These are phyloP conservation scores for Notechis scutatus DNA, from an alignment of 2,113 vertebrate genomes.

Conservation along the genomic window DNA sequence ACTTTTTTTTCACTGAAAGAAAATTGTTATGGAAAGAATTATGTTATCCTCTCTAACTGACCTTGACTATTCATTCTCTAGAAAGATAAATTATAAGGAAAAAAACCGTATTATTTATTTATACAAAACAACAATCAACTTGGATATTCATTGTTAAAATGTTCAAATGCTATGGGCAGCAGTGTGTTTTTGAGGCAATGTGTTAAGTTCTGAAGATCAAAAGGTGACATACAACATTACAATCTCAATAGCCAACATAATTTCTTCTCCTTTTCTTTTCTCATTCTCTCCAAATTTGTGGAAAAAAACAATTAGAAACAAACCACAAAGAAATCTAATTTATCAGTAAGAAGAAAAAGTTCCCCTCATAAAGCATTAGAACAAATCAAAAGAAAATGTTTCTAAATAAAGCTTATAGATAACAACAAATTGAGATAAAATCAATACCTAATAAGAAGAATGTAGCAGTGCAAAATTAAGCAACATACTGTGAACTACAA, in stretches of 20 bases:
- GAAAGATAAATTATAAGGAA: not conserved
- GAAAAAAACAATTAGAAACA: constrained; percentile 33
- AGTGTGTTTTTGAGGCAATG: not conserved
- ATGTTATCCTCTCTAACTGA: not conserved
- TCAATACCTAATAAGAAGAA: constrained; percentile 43
- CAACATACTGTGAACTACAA: constrained; percentile 21
- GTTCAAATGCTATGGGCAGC: not conserved
- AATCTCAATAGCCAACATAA: not conserved
- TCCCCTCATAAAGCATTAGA: not conserved
- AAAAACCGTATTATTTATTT: not conserved
- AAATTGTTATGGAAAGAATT: not conserved
- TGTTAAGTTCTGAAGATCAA: constrained; percentile 28
- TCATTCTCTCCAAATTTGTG: constrained; percentile 3
- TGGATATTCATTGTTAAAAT: not conserved
- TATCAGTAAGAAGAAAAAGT: not conserved
- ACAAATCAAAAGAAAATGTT: constrained; percentile 29
- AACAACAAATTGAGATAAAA: constrained; percentile 35
- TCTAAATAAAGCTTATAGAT: constrained; percentile 13
- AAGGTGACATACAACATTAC: not conserved
- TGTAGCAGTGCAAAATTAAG: constrained; percentile 50
- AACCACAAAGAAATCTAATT: constrained; percentile 23
- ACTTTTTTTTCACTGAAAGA: not conserved
- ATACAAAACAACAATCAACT: not conserved
- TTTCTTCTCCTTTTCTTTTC: not conserved
- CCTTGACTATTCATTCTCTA: not conserved